phyloP scores from a whole-genome alignment of 2,113 vertebrate species.

The Siniperca knerii region DNA sequence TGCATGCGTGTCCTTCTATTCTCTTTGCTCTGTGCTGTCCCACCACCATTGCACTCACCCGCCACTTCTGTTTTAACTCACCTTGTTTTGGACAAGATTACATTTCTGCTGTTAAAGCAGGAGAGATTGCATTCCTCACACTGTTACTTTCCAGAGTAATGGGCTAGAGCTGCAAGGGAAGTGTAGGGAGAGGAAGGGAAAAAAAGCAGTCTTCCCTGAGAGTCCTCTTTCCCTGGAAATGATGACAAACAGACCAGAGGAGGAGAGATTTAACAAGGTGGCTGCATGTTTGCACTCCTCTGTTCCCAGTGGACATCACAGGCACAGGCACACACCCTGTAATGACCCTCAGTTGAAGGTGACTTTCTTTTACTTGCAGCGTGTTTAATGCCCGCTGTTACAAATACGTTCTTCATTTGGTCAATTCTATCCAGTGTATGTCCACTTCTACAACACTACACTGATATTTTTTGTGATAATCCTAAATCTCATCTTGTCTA shows the following conservation, averaged over 20 bases:
- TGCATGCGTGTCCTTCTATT: conserved; percentile 8
- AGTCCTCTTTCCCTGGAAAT: conserved; percentile 31
- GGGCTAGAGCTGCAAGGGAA: conserved; percentile 23
- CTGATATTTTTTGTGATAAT: background rate
- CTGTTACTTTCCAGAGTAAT: conserved; percentile 50
- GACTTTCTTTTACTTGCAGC: conserved; percentile 8
- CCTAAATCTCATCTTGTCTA: background rate
- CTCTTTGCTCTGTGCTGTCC: conserved; percentile 8
- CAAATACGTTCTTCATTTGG: background rate
- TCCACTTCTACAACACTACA: background rate
- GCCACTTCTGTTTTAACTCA: conserved; percentile 42
- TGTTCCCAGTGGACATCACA: conserved; percentile 31
- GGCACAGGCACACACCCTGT: background rate
- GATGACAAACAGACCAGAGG: conserved; percentile 46
- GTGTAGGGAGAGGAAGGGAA: conserved; percentile 11
- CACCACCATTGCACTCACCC: conserved; percentile 33
- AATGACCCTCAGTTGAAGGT: conserved; percentile 1
- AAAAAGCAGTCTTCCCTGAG: conserved; percentile 19
- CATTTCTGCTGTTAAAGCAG: conserved; percentile 41
- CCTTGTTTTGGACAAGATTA: conserved; percentile 56
- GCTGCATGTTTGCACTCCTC: conserved; percentile 36
- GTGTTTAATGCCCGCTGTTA: background rate
- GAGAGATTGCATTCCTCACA: conserved; percentile 44
- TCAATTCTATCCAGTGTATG: background rate
- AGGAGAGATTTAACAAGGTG: conserved; percentile 33